Base-by-base conservation (phyloP, 2,797 vertebrate genomes). In the Epinephelus awoara region DNA sequence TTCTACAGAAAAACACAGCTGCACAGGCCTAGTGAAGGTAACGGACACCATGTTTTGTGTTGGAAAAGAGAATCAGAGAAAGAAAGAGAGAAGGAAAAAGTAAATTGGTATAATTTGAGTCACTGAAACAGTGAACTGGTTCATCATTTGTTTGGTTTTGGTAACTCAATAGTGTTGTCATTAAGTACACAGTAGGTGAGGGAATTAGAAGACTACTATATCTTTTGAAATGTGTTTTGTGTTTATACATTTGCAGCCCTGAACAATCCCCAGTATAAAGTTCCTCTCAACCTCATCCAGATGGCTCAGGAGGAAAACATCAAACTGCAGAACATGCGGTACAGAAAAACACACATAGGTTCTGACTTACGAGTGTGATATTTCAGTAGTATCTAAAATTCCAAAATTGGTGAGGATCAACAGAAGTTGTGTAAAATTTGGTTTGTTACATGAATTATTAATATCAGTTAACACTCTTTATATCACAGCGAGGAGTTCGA, bases 1-100 rank as follows among this genome's bases (percentile, higher is more conserved):
- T 99, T 99, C 87, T 99, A 99, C 89, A 96, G 98, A 75, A 97
- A 97, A 90, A 94, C 95, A 69, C 94, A 93, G 75, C 90, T 99
- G 82, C 93, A 94, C 81, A 96, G 98, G 75, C 97, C 97, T 0
- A 72, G 72, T 13, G 96, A 97, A 95, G 98, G 97, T 98, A 89
- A 90, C 4, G 85, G 6, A 73, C 54, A 79, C 21, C 15, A 27
- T 54, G 19, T 68, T 64, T 77, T 65, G 34, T 71, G 25, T 38
- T 69, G 11, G 52, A 56, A 75, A 80, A 47, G 49, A 52, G 0
- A 6, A 42, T 46, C 18, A 5, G 52, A 74, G 8, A 21, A 25
- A 6, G 17, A 49, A 34, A 34, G 34, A 6, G 42, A 23, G 18
- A 18, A 40, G 46, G 17, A 18, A 49, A 47, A 23, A 0, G 10